Evolutionary conservation across 23 tunicate genomes (phyloP).

Genomic region (Phallusia fumigata): DNA sequence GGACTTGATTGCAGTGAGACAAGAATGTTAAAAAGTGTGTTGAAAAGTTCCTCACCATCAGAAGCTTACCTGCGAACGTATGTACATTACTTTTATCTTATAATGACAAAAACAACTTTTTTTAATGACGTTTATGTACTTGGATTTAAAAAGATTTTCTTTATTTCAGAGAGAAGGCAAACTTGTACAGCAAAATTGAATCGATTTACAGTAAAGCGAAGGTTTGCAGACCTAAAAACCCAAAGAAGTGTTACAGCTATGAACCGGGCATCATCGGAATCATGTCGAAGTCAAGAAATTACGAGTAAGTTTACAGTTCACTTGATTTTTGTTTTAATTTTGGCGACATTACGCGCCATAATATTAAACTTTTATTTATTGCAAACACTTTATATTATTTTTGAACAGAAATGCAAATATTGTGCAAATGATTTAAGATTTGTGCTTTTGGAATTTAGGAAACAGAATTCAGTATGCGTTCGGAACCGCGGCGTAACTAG

Average conservation of each 20-base stretch:
- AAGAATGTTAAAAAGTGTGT: slow-evolving; percentile 1
- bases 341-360: neutral
- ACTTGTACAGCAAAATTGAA: slow-evolving; percentile 30
- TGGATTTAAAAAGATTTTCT: neutral
- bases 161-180: slow-evolving; percentile 26
- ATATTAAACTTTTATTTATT: too few species aligned
- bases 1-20: neutral
- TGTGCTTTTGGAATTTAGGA: too few species aligned
- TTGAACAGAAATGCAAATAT: neutral
- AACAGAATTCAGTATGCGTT: too few species aligned
- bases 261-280: slow-evolving; percentile 65
- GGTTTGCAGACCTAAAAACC: slow-evolving; percentile 28
- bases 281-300: slow-evolving; percentile 52
- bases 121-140: too few species aligned
- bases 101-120: neutral
- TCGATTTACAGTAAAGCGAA: slow-evolving; percentile 64
- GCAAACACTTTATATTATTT: too few species aligned
- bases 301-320: slow-evolving; percentile 36
- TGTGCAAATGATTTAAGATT: too few species aligned
- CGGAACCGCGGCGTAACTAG: too few species aligned
- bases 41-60: neutral
- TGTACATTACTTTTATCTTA: neutral
- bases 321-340: too few species aligned
- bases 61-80: neutral
- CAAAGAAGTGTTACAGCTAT: slow-evolving; percentile 51